Base-by-base conservation (phyloP, 2,797 vertebrate species). In the Poecile montanus region DNA sequence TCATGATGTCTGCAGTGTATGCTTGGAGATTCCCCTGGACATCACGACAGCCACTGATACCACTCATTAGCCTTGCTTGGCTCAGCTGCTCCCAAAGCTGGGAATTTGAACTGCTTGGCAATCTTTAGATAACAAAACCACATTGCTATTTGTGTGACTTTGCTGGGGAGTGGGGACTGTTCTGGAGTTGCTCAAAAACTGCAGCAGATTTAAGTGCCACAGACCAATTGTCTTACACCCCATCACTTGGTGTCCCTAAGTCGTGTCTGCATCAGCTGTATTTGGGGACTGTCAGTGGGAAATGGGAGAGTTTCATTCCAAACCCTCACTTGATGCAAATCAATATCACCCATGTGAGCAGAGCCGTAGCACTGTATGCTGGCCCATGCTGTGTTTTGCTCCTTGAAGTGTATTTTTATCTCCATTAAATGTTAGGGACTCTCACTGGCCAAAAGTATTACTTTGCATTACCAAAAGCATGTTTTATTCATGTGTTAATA, bases 401-500 rank as follows among this genome's bases (percentile, higher is more conserved):
- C 42, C 44, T 51, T 36, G 17, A 47, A 63, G 19, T 50, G 10
- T 38, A 18, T 77, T 95, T 93, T 88, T 44, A 7, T 72, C 58
- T 70, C 34, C 38, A 34, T 63, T 70, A 79, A 56, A 60, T 76
- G 57, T 76, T 57, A 77, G 48, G 15, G 36, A 53, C 26, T 83
- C 19, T 84, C 29, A 40, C 10, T 8, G 17, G 4, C 12, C 5
- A 17, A 40, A 87, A 66, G 8, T 85, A 45, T 77, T 85, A 26
- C 6, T 67, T 38, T 57, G 50, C 26, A 40, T 78, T 91, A 58
- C 14, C 38, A 70, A 80, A 83, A 68, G 1, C 34, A 91, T 89
- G 81, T 91, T 94, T 95, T 91, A 95, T 95, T 92, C 87, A 96
- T 95, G 32, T 75, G 51, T 58, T 92, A 91, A 78, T 92, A 63